Evolutionary conservation across 2,888 invertebrate genomes (phyloP), one percentile per base, ranked within the genome.

Genomic region (Diogma glabrata): DNA sequence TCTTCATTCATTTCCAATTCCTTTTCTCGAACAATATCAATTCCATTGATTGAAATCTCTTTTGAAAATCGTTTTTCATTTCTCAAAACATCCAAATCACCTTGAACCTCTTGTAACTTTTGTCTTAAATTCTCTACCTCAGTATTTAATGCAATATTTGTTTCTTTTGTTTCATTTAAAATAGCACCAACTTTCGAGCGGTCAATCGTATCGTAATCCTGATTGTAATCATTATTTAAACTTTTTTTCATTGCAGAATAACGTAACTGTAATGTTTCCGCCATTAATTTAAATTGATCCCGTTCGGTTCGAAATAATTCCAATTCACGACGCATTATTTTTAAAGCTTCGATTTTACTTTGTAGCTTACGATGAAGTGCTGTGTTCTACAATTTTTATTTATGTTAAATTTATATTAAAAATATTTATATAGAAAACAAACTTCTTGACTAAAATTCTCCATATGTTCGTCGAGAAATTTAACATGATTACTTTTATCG

Each of bases 331-430:
- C 80, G 83, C 64, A 90, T 73, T 54, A 88, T 84, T n/a, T 81
- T 71, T 30, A 91, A 66, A 3, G 89, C 89, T 67, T 89, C 88
- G 49, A 84, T 75, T 67, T 91, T 90, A 61, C 87, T 84, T 61
- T 86, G 82, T 22, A 89, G 69, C 67, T 87, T 88, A 55, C 83
- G 77, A 61, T 78, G 77, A 16, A 82, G 65, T 2, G 79, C 79
- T 9, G 77, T 24, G 24, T 46, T 46, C 46, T 46, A 46, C 43
- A 10, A 46, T 6, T 43, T 43, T 20, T 10, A 28, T 2, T 36
- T 22, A 48, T 33, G 16, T 20, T 26, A 14, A 23, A 4, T 6
- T 33, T n/a, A n/a, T n/a, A 22, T n/a, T 3, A 19, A 17, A 10
- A 22, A 48, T 36, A 33, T 38, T 1, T 19, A 26, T 12, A 22